These are phyloP conservation scores for Verasper variegatus DNA, from an alignment of 2,113 vertebrate species.

Conservation along the genomic window DNA sequence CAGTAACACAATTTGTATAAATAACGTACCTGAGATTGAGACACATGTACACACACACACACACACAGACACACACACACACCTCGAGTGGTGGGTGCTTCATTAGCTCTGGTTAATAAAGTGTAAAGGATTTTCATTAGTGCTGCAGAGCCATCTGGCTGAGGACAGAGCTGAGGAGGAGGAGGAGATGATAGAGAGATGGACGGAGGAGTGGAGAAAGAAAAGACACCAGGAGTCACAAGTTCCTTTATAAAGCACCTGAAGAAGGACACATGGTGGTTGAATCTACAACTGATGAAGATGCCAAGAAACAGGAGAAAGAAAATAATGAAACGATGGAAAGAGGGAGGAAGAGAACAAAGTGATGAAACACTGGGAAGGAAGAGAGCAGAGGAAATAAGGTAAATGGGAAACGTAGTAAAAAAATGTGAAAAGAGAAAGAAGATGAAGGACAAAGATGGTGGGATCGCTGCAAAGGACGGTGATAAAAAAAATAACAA, in stretches of 20 bases:
- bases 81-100: slow-evolving; percentile 34
- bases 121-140: slow-evolving; percentile 73
- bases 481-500: background rate
- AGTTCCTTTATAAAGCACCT: slow-evolving; percentile 27
- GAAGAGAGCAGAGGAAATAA: background rate
- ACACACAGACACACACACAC: background rate
- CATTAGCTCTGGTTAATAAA: slow-evolving; percentile 71
- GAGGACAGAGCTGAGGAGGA: slow-evolving; percentile 42
- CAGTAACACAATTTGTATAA: no score
- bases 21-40: background rate
- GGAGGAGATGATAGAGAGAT: no score
- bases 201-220: slow-evolving; percentile 7
- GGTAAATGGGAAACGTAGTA: no score
- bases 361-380: background rate
- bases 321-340: background rate
- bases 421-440: background rate
- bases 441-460: background rate
- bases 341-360: background rate
- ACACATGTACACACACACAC: background rate
- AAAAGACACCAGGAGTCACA: slow-evolving; percentile 6
- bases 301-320: background rate
- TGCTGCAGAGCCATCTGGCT: slow-evolving; percentile 63
- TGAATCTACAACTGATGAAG: background rate
- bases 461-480: background rate
- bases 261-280: slow-evolving; percentile 1